Base-by-base conservation (phyloP, 2,888 invertebrate genomes). In the Cyclophora punctaria region DNA sequence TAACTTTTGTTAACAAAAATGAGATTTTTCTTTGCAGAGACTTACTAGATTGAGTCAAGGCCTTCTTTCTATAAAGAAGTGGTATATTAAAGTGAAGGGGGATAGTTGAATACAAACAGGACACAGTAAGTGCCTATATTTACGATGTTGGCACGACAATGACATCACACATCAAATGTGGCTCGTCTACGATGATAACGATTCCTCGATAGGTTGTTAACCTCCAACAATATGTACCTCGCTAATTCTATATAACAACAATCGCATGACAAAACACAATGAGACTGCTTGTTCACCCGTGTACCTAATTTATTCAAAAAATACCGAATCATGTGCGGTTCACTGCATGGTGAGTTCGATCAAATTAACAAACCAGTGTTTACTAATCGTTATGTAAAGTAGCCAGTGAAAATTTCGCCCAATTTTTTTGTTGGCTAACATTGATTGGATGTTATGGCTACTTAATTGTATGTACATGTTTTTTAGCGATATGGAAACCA, bases 131-230 rank as follows among this genome's bases (percentile, higher is more conserved):
- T 20, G 20, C 20, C 20, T 20, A 20, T 68, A 67, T 71, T 73
- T 71, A 70, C 73, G 66, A 69, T 65, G 69, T 72, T 73, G 71
- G 66, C 68, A 71, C 73, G 71, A 73, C 80, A 80, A 80, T 85
- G 79, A 83, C 82, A 80, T 83, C 83, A 83, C 74, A 75, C 66
- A 71, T 79, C 77, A 78, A 78, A 83, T 83, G 76, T 75, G 77
- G 72, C 76, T 66, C 75, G 73, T 77, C 75, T 77, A 20, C 20
- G 71, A 76, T 76, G 86, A 86, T 85, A 85, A 82, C 73, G 69
- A 71, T 64, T 58, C 60, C 64, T 58, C 53, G 37, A 37, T 37
- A 65, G 83, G 81, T 82, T 74, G 70, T 83, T 84, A 77, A 83
- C 80, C 83, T 71, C 74, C 64, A 72, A 62, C 67, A 74, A 70